Evolutionary conservation across 2,797 vertebrate genomes (phyloP), one percentile per base, ranked within the genome.

Genomic region (Myripristis murdjan): DNA sequence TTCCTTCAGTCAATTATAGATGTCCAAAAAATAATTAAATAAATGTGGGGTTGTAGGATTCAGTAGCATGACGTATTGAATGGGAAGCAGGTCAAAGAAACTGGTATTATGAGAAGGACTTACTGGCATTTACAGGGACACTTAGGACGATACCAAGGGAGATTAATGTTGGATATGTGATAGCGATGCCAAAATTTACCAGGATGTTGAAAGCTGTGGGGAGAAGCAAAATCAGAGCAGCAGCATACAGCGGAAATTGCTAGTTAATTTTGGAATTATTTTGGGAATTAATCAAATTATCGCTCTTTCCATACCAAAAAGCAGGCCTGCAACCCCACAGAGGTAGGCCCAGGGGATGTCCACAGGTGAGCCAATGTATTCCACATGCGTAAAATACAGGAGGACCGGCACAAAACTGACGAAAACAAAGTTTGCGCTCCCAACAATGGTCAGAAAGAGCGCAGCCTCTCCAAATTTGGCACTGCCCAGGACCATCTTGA

Each of bases 381-480:
- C 97, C 90, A 98, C 95, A n/a, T 93, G 95, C 81, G 97, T 98
- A 86, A 99, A 97, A 93, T 98, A 99, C 84, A 99, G 95, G 81
- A 98, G 95, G 82, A 97, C 79, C 4, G 97, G 97, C 87, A 98
- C 94, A 64, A 96, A 96, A 90, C 97, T 97, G 92, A 99, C 69
- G 52, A 98, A 97, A 77, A 98, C 90, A 77, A 97, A 88, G 63
- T 98, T 99, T 90, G 97, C 96, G 35, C 96, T 94, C 26, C 97
- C 97, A 55, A 99, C 93, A 18, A 97, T 93, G 61, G 95, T 97
- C 86, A 99, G 89, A 87, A 99, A 99, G 88, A 99, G 95, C 72
- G 97, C 97, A n/a, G 97, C 97, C 90, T 99, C 97, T 75, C 97
- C 97, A 52, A 97, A 99, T 92, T 97, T 98, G 80, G 97, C 97